These are phyloP conservation scores for Alouatta palliata DNA, from an alignment of 2,113 vertebrate species.

Conservation along the genomic window DNA sequence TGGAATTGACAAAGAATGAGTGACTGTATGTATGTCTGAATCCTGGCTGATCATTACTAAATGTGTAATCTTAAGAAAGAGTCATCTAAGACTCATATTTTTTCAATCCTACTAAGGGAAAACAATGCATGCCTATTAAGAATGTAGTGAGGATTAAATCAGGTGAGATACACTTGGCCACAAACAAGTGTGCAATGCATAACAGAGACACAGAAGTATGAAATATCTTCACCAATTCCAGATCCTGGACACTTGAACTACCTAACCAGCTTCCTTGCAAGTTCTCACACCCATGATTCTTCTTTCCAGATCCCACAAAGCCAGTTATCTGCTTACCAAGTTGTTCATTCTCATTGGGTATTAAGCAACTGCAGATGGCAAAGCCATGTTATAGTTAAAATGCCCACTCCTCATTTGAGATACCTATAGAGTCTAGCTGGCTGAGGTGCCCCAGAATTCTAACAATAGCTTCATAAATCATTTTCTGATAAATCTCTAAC, in stretches of 20 bases:
- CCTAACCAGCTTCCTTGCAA: neutral
- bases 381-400: neutral
- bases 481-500: neutral
- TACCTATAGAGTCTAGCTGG: neutral
- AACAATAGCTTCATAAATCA: neutral
- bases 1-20: neutral
- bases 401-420: neutral
- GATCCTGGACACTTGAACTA: neutral
- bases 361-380: neutral
- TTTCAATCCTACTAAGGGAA: neutral
- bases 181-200: neutral
- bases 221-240: neutral
- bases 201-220: neutral
- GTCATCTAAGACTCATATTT: neutral
- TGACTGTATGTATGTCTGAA: neutral
- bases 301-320: neutral
- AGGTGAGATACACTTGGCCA: neutral
- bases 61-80: neutral
- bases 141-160: neutral
- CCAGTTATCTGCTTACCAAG: neutral
- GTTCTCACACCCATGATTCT: neutral
- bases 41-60: neutral
- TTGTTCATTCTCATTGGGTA: neutral
- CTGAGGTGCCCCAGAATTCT: neutral
- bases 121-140: neutral